Base-by-base conservation (phyloP, 2,113 vertebrate species). In the Thalassoma bifasciatum region DNA sequence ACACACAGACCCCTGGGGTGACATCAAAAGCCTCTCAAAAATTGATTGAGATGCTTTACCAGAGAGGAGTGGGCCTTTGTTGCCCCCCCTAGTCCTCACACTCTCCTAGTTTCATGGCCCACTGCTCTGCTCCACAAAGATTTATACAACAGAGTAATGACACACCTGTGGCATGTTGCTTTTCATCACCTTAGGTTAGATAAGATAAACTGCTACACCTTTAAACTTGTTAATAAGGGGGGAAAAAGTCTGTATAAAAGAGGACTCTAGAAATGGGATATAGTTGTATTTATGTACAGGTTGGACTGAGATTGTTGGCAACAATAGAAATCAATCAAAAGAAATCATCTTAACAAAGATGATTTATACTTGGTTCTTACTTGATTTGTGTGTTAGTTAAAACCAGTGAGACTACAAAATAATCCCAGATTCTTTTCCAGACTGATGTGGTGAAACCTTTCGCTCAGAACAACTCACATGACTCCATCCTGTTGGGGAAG, bases 41-140 rank as follows among this genome's bases (percentile, higher is more conserved):
- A 63, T 50, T 81, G 73, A 91, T 90, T 75, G 82, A n/a, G 49
- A 62, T 63, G 68, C 30, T 69, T 51, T 76, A 82, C 87, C 70
- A 81, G 87, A 89, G 86, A 66, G 26, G 71, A 78, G 83, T 62
- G 77, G 46, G 72, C 19, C 53, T 10, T 7, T 34, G 40, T 23
- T 34, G 54, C 78, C 78, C 59, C 59, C n/a, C 38, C 54, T 49
- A 71, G 75, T 63, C 10, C 19, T 21, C 22, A 63, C 62, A 46
- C 61, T 49, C 9, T 36, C 50, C 54, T 22, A 9, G 44, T 75
- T 73, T 60, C 73, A 38, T 11, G 9, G 38, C 59, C 40, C 1
- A 2, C 19, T 7, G 2, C 34, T 21, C 42, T 17, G n/a, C 37
- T 75, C 77, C 68, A 69, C 44, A 78, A 72, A 77, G 51, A 72